A percentile compares a stretch with the other conserved stretches of the same genome.
phyloP scores from a whole-genome alignment of 1,140 invertebrate genomes.

The Sesamia nonagrioides region DNA sequence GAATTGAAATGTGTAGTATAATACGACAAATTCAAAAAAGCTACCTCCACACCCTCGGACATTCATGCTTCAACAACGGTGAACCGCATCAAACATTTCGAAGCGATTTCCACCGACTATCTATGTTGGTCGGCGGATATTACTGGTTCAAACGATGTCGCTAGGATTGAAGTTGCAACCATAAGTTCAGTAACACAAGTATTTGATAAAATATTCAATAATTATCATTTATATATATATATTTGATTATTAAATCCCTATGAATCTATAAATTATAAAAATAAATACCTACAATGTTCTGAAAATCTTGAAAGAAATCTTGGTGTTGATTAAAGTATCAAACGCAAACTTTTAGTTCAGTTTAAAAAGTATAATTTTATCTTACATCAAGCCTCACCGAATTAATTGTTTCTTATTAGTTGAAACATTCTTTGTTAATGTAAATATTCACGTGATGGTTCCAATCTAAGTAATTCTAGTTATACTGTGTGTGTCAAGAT shows the following conservation, averaged over 20 bases:
- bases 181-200: slow-evolving; percentile 23
- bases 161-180: slow-evolving; percentile 25
- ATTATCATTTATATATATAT: not conserved
- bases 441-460: no score
- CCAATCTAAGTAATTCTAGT: no score
- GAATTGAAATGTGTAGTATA: slow-evolving; percentile 65
- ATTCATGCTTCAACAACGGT: not conserved
- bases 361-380: no score
- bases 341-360: no score
- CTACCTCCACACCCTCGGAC: slow-evolving; percentile 46
- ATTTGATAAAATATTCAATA: not conserved
- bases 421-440: no score
- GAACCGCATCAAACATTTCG: not conserved
- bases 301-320: no score
- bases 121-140: slow-evolving; percentile 17
- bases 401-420: no score
- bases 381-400: no score
- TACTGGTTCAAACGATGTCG: slow-evolving; percentile 25
- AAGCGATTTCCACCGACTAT: not conserved
- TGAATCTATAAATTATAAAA: not conserved
- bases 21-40: slow-evolving; percentile 48
- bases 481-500: no score
- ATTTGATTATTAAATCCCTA: no score
- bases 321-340: no score
- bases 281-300: no score